These are phyloP conservation scores for Chrysocyon brachyurus DNA, from an alignment of 2,797 vertebrate genomes.

Conservation along the genomic window DNA sequence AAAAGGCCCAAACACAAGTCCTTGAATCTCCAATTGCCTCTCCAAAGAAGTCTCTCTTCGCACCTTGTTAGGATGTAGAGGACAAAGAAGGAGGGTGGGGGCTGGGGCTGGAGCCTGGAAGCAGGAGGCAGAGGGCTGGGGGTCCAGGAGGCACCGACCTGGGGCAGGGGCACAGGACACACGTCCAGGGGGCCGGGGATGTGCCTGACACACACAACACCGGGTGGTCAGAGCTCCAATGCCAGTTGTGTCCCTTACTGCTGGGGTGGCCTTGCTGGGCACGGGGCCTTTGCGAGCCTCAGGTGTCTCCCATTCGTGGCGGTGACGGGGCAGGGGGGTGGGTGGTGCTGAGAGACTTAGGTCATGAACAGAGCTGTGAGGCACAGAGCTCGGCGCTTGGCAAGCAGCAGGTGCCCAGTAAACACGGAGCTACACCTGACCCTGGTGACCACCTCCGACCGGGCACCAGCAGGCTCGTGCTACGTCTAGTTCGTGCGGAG, in stretches of 20 bases:
- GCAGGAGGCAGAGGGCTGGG: background rate
- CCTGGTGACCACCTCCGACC: background rate
- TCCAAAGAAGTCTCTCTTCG: constrained; percentile 74
- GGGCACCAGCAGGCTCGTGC: background rate
- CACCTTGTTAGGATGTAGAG: constrained; percentile 19
- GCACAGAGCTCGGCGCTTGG: background rate
- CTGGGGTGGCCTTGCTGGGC: background rate
- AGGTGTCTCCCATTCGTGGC: background rate
- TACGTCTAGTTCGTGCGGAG: background rate
- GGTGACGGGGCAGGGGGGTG: background rate
- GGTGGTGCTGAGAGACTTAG: background rate
- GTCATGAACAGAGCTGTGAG: background rate
- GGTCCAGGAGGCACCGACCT: background rate
- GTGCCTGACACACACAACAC: background rate
- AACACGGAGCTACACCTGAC: background rate
- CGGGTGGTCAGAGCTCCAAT: background rate
- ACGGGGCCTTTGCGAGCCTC: background rate
- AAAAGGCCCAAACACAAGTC: constrained; percentile 65
- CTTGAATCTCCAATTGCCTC: constrained; percentile 82
- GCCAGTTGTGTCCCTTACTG: background rate
- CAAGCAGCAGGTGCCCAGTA: background rate
- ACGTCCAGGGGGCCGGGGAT: background rate
- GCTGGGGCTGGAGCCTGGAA: fast-evolving
- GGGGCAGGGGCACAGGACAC: background rate
- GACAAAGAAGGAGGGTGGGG: background rate